Evolutionary conservation across 2,113 vertebrate genomes (phyloP).

Genomic region (Micromys minutus): DNA sequence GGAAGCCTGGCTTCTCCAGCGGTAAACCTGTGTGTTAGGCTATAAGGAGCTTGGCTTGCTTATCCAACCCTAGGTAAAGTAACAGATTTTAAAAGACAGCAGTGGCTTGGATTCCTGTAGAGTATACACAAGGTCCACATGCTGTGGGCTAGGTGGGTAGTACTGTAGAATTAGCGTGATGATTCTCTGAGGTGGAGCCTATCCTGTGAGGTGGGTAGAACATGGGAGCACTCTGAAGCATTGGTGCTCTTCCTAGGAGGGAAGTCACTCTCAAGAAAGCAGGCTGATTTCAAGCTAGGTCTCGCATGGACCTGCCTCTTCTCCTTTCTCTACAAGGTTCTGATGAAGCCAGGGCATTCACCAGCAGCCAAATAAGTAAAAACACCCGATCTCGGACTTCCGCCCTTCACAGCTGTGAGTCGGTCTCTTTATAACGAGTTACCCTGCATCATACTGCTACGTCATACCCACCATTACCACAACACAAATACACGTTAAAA

Average conservation of each 20-base stretch:
- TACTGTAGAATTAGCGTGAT: too few species aligned
- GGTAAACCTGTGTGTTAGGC: neutral
- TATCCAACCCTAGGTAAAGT: rapidly evolving
- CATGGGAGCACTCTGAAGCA: neutral
- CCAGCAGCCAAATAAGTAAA: neutral
- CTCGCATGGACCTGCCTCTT: rapidly evolving
- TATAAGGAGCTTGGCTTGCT: neutral
- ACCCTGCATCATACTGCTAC: neutral
- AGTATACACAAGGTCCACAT: rapidly evolving
- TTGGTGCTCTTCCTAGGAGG: too few species aligned
- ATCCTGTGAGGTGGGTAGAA: too few species aligned
- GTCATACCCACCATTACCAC: too few species aligned
- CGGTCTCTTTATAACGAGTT: neutral
- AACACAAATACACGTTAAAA: rapidly evolving
- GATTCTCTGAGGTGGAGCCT: neutral
- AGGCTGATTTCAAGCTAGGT: neutral
- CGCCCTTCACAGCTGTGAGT: neutral
- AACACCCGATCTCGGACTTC: neutral
- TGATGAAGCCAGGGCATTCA: neutral
- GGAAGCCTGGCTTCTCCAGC: rapidly evolving
- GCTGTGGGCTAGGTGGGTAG: neutral
- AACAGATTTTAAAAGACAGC: too few species aligned
- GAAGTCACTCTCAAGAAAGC: neutral
- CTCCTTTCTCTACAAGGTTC: neutral
- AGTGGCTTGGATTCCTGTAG: too few species aligned